Percentiles rank a stretch among this genome's conserved stretches.
Conservation (phyloP, 2,113 vertebrate genomes). For the Odobenus rosmarus region DNA sequence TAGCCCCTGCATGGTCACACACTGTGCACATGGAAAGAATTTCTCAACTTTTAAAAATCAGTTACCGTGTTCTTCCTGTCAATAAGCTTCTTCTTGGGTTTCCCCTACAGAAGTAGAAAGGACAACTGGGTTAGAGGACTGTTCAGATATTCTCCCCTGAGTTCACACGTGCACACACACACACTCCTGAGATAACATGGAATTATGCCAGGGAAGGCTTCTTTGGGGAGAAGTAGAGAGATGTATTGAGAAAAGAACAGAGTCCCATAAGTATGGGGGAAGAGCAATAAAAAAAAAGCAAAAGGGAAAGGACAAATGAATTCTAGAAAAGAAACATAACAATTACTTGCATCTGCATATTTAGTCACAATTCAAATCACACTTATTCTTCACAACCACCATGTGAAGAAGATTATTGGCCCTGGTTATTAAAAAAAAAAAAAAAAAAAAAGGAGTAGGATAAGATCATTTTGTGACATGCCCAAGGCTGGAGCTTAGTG, state of each 20-base stretch:
- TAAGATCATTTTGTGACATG: background rate
- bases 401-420: background rate
- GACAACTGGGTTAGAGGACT: constrained; percentile 57
- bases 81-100: constrained; percentile 81
- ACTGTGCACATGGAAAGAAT: constrained; percentile 6
- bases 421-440: background rate
- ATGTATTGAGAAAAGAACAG: background rate
- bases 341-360: background rate
- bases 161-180: background rate
- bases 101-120: constrained; percentile 78
- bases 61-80: constrained; percentile 84
- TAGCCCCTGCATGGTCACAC: background rate
- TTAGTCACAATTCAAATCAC: background rate
- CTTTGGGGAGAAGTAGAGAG: background rate
- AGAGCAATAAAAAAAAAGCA: background rate
- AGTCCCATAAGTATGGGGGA: background rate
- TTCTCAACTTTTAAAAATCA: constrained; percentile 72
- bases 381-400: background rate
- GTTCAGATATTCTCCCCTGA: background rate
- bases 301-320: background rate
- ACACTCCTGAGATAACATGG: background rate
- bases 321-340: background rate
- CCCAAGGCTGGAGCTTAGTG: background rate
- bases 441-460: background rate
- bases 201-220: background rate